Evolutionary conservation across 2,888 invertebrate species (phyloP), one percentile per base, ranked within the genome.

Genomic region (Aethes cnicana): DNA sequence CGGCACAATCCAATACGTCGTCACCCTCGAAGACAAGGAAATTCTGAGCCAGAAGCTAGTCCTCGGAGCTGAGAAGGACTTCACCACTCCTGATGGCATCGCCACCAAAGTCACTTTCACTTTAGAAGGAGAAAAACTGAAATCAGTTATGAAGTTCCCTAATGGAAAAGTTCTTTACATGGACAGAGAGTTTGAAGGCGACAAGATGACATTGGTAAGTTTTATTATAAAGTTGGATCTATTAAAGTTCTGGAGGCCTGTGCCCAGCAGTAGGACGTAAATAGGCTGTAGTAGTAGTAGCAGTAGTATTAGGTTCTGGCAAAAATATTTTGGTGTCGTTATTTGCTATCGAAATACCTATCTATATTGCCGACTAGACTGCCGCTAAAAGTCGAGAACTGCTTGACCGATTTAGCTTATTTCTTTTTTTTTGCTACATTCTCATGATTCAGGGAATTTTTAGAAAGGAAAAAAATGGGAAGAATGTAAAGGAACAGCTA

Each of bases 1-100:
- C 7, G 57, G 57, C 20, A 54, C 48, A 25, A 49, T 54, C 52
- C 56, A 56, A 30, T 59, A 59, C 52, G 28, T 49, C 7, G 47
- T 49, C 23, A 30, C 28, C 1, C 8, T 49, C 8, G 32, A 25
- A 2, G 50, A 39, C 11, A 47, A 55, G 5, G 58, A 52, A 3
- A 14, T 52, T 3, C 20, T 59, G 3, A 53, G 46, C 17, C 52
- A 59, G 41, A 41, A 28, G 8, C 35, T 59, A 36, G 8, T 5
- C 2, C 44, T 50, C 4, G 56, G 44, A 16, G 36, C 32, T 5
- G 59, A 59, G 26, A 26, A 25, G 8, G 59, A 59, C 7, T 59
- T 37, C 44, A 54, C 35, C 5, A 57, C 54, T 8, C 59, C 59
- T 17, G 59, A 59, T 9, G 59, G 54, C 7, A 43, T 43, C 4